phyloP scores from a whole-genome alignment of 2,113 vertebrate genomes.

The Leiothrix lutea region DNA sequence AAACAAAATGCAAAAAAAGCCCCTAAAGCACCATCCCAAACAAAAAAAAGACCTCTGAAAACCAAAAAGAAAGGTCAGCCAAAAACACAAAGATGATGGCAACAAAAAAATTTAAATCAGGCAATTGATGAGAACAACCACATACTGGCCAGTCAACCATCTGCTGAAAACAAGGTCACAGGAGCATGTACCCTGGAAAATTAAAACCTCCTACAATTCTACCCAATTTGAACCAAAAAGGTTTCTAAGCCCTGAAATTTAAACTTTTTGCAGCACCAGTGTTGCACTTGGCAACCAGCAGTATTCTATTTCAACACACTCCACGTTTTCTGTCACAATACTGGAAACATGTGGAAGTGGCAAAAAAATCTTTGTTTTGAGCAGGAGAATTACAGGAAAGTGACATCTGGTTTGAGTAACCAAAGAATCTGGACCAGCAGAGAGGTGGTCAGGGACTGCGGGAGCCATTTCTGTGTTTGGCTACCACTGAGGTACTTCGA shows the following conservation, averaged over 20 bases:
- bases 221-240: not conserved
- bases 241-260: not conserved
- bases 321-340: not conserved
- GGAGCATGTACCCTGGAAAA: not conserved
- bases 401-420: not conserved
- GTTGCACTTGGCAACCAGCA: not conserved
- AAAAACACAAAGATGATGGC: not conserved
- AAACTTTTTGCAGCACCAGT: not conserved
- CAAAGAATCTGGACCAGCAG: not conserved
- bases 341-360: not conserved
- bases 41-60: not conserved
- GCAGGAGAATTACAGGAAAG: constrained; percentile 18
- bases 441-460: not conserved
- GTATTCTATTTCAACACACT: not conserved
- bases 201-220: not conserved
- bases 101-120: not conserved
- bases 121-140: not conserved
- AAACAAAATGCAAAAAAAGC: not conserved
- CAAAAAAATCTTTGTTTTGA: not conserved
- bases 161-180: not conserved
- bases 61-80: not conserved
- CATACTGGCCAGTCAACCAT: not conserved
- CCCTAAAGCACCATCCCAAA: not conserved
- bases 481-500: not conserved
- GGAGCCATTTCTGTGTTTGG: not conserved